Conservation (phyloP, 1,140 invertebrate species). For the Brachionus rotundiformis region DNA sequence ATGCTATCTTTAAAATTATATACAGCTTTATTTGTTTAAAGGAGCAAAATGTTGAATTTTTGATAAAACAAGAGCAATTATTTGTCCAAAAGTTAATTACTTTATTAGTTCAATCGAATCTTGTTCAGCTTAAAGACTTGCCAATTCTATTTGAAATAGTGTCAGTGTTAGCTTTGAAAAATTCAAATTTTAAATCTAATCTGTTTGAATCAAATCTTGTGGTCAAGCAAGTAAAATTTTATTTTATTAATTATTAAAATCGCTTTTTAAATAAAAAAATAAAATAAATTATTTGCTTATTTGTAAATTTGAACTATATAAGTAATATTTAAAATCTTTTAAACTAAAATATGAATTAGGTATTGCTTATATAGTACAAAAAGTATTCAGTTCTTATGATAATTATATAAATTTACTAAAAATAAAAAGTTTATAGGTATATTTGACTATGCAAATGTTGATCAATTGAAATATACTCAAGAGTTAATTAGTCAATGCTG, state of each 20-base stretch:
- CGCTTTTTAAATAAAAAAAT: too few species aligned
- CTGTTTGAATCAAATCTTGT: not conserved
- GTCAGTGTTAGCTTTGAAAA: not conserved
- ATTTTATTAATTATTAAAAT: not conserved
- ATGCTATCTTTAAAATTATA: not conserved
- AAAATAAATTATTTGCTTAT: too few species aligned
- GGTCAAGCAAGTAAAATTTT: not conserved
- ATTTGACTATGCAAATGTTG: not conserved
- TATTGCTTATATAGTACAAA: not conserved
- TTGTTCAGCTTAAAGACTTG: not conserved
- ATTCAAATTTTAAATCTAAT: not conserved
- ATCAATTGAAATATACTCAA: not conserved
- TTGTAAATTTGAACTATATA: too few species aligned
- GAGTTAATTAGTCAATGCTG: not conserved
- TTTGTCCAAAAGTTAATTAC: not conserved
- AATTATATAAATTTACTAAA: too few species aligned
- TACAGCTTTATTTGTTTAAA: not conserved
- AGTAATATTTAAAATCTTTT: too few species aligned
- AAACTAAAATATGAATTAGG: not conserved
- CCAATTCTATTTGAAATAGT: slow-evolving; percentile 2
- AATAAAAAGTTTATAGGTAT: not conserved
- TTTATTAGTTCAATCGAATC: not conserved
- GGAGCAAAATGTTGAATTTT: not conserved
- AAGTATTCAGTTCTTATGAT: too few species aligned
- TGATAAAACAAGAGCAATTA: not conserved